Conservation (phyloP, 2,888 invertebrate genomes). For the Philaethria dido region DNA sequence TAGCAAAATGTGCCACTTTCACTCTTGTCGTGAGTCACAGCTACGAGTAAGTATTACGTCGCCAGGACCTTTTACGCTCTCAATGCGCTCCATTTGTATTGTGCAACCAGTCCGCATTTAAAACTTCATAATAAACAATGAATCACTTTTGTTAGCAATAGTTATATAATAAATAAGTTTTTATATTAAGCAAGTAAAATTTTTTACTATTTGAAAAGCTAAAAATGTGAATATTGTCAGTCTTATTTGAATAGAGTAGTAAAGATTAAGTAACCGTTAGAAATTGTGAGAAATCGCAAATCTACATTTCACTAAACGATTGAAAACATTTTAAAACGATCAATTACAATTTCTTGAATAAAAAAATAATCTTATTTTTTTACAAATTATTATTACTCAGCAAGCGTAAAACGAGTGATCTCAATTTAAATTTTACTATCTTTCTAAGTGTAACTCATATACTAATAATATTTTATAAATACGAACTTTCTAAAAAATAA, state of each 20-base stretch:
- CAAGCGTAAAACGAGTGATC: background rate
- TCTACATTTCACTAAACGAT: slow-evolving; percentile 9
- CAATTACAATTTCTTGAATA: background rate
- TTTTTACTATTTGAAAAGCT: background rate
- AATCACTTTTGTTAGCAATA: slow-evolving; percentile 47
- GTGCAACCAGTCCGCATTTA: slow-evolving; percentile 67
- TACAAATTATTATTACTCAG: background rate
- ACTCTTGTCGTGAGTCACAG: slow-evolving; percentile 69
- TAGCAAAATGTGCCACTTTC: slow-evolving; percentile 72
- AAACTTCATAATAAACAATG: slow-evolving; percentile 55
- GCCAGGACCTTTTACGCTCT: slow-evolving; percentile 67
- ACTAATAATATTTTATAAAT: slow-evolving; percentile 1
- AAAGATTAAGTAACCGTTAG: slow-evolving; percentile 24
- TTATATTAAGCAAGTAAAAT: background rate
- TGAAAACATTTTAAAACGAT: background rate
- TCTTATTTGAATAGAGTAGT: slow-evolving; percentile 25
- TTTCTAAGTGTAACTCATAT: background rate
- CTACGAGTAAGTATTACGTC: slow-evolving; percentile 55
- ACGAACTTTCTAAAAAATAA: slow-evolving; percentile 9
- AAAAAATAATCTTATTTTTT: background rate
- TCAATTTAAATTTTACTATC: slow-evolving; percentile 3
- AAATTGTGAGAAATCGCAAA: slow-evolving; percentile 16
- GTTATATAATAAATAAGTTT: slow-evolving; percentile 32
- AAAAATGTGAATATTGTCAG: background rate
- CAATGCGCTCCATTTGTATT: slow-evolving; percentile 61